Conservation (phyloP, 2,888 invertebrate genomes). For the Operophtera brumata region DNA sequence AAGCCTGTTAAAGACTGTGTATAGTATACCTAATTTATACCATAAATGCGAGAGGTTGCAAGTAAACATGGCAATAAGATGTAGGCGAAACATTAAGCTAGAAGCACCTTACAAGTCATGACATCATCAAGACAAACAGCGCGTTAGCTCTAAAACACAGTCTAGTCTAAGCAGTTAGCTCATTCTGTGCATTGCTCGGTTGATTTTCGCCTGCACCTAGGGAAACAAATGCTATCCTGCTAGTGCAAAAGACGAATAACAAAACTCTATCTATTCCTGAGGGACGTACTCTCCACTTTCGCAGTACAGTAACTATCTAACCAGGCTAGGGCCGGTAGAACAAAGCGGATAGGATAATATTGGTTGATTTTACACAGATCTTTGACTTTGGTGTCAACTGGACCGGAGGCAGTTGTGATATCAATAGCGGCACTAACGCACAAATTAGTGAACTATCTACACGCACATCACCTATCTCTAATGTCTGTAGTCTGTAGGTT, state of each 20-base stretch:
- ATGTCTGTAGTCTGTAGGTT: constrained; percentile 4
- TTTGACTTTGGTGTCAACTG: too few relatives aligned
- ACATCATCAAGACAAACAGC: constrained; percentile 44
- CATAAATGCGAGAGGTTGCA: not conserved
- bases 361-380: too few relatives aligned
- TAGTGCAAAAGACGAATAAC: too few relatives aligned
- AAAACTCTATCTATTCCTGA: too few relatives aligned
- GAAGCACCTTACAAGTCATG: constrained; percentile 29
- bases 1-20: too few relatives aligned
- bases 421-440: not conserved
- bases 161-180: not conserved
- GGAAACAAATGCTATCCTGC: too few relatives aligned
- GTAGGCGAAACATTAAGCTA: constrained; percentile 8
- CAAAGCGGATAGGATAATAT: too few relatives aligned
- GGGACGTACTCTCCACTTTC: too few relatives aligned
- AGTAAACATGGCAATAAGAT: constrained; percentile 11
- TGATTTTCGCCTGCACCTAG: too few relatives aligned
- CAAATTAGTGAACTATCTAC: constrained; percentile 2
- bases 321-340: too few relatives aligned
- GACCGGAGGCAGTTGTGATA: not conserved
- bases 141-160: constrained; percentile 22
- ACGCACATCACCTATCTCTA: not conserved
- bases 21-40: too few relatives aligned
- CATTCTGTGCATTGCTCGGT: not conserved
- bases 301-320: too few relatives aligned